phyloP scores from a whole-genome alignment of 1,140 invertebrate genomes.

The Linepithema humile region DNA sequence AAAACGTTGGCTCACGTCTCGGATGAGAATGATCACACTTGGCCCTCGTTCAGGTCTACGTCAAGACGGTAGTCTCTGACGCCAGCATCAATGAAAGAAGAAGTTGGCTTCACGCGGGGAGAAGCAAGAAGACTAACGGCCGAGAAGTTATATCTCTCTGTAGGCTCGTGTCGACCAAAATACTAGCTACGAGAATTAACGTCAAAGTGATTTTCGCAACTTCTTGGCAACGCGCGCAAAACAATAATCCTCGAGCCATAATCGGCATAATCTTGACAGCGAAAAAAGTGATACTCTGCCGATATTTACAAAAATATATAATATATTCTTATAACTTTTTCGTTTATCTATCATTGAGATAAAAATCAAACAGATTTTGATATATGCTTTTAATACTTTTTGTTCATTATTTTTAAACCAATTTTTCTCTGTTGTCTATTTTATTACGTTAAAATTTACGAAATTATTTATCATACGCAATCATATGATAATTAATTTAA shows the following conservation, averaged over 20 bases:
- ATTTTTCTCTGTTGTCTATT: background rate
- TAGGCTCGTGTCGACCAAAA: conserved; percentile 66
- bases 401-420: background rate
- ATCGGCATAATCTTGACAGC: conserved; percentile 14
- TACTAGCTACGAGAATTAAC: conserved; percentile 66
- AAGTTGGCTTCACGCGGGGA: conserved; percentile 25
- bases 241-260: conserved; percentile 24
- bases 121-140: conserved; percentile 39
- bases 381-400: background rate
- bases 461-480: background rate
- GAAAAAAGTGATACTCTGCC: background rate
- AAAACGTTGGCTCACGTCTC: conserved; percentile 9
- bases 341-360: too few species aligned
- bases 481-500: background rate
- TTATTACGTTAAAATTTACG: background rate
- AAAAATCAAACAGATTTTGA: background rate
- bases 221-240: conserved; percentile 44
- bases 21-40: conserved; percentile 62
- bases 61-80: conserved; percentile 76
- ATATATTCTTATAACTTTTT: background rate
- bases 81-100: conserved; percentile 80
- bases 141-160: conserved; percentile 68
- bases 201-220: conserved; percentile 53
- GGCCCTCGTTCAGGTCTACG: conserved; percentile 75
- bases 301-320: background rate